Base-by-base conservation (phyloP, 2,797 vertebrate genomes). In the Fistularia tabacaria region DNA sequence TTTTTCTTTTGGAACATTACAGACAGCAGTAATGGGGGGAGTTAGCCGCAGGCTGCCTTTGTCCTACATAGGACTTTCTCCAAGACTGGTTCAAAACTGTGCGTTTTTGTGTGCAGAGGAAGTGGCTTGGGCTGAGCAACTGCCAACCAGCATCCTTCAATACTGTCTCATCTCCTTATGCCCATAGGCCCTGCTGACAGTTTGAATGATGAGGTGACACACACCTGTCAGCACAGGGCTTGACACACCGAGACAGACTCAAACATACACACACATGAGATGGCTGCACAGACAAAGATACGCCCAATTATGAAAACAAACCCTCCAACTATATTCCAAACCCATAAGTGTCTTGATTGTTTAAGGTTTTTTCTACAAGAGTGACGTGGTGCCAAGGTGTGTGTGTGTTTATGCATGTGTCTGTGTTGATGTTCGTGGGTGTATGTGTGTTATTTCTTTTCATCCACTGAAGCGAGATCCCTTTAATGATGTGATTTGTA, bases 21-120 rank as follows among this genome's bases (percentile, higher is more conserved):
- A 77, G 73, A 83, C 77, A 74, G 58, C 76, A 64, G 76, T 77
- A 83, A 79, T 77, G 64, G 63, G 70, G 64, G 69, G 65, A 43
- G 69, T 65, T 80, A 53, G 83, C 84, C 64, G 51, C 72, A 77
- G 82, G 85, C 87, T 69, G 71, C 62, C 62, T 83, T 85, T 85
- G 86, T 88, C 84, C 86, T 88, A 88, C 70, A 87, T 88, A 81
- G 69, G 77, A 79, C 59, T 80, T 25, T 77, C 51, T 76, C 64
- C 54, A 69, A 73, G 77, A 64, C 51, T 75, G 66, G 25, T 15
- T 61, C 61, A 49, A 73, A 60, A 85, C 49, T 62, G 62, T 54
- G 72, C 50, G 15, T 64, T 40, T 61, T 2, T 25, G 57, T n/a
- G 55, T 42, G 6, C 57, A 47, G 63, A 70, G 76, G 74, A 83